Percentiles rank a stretch among this genome's conserved stretches.
Evolutionary conservation across 1,140 invertebrate genomes (phyloP).

Genomic region (Drosophila ambigua): DNA sequence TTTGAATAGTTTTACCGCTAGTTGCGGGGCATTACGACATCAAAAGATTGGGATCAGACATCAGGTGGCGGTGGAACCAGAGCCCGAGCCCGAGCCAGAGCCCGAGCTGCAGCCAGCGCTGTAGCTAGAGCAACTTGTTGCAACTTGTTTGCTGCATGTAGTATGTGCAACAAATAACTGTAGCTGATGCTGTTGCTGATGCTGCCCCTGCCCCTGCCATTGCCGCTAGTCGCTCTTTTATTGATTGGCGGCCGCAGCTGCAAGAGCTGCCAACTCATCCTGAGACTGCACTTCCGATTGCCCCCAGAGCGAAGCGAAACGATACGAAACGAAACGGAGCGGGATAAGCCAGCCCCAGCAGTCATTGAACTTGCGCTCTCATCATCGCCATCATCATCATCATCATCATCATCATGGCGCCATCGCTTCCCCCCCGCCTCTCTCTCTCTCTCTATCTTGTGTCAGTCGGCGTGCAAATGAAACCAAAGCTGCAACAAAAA

Average conservation of each 20-base stretch:
- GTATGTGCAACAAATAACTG: conserved; percentile 26
- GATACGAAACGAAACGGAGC: not conserved
- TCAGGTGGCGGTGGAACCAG: not conserved
- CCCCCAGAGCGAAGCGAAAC: not conserved
- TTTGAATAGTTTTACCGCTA: conserved; percentile 50
- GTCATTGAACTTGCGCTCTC: conserved; percentile 45
- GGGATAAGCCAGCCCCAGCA: conserved; percentile 6
- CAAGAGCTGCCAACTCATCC: conserved; percentile 42
- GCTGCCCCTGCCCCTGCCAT: not conserved
- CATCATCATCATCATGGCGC: conserved; percentile 34
- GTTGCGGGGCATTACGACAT: conserved; percentile 41
- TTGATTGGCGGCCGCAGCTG: conserved; percentile 44
- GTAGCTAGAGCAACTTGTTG: conserved; percentile 28
- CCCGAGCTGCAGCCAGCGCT: not conserved
- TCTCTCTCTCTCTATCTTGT: too few species aligned
- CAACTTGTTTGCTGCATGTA: conserved; percentile 8
- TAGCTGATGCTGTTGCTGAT: not conserved
- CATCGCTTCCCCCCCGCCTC: conserved; percentile 18
- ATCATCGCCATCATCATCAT: conserved; percentile 4
- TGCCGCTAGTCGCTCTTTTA: conserved; percentile 22
- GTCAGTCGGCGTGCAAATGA: conserved; percentile 39
- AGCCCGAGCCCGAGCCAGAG: not conserved
- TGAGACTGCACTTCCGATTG: conserved; percentile 40
- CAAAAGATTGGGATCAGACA: conserved; percentile 22
- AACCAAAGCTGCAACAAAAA: conserved; percentile 44